Evolutionary conservation across 1,140 invertebrate species (phyloP).

Genomic region (Diabrotica virgifera): DNA sequence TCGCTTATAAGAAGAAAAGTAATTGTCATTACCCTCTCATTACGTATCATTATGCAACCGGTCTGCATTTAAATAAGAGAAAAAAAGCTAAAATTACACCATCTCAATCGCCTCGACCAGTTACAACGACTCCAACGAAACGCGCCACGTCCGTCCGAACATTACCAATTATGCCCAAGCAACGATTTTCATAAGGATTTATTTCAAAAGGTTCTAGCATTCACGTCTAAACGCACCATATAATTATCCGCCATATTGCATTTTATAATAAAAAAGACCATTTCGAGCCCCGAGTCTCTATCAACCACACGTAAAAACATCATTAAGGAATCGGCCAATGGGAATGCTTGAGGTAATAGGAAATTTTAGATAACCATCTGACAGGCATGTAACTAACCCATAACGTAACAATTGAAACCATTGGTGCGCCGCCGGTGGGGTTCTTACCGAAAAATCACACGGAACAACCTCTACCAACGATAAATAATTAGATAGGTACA

Average conservation of each 20-base stretch:
- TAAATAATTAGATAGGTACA: too few relatives aligned
- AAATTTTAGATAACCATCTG: conserved; percentile 41
- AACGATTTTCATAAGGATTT: conserved; percentile 23
- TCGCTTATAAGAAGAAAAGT: too few relatives aligned
- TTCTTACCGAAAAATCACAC: not conserved
- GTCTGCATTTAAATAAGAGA: too few relatives aligned
- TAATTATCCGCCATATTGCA: conserved; percentile 46
- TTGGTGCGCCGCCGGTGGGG: not conserved
- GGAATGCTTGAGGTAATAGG: conserved; percentile 44
- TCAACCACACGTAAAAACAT: conserved; percentile 46
- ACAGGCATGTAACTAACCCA: conserved; percentile 21
- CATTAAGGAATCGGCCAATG: conserved; percentile 46
- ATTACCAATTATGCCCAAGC: conserved; percentile 28
- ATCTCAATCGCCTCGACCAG: too few relatives aligned
- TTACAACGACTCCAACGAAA: too few relatives aligned
- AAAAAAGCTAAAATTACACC: too few relatives aligned
- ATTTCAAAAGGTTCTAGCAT: conserved; percentile 29
- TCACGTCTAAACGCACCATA: conserved; percentile 25
- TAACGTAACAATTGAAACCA: conserved; percentile 20
- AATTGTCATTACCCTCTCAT: too few relatives aligned
- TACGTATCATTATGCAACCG: too few relatives aligned
- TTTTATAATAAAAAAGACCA: conserved; percentile 47
- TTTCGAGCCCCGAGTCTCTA: conserved; percentile 37
- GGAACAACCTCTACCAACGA: not conserved
- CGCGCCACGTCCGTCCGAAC: not conserved